These are phyloP conservation scores for Synanthedon tipuliformis DNA, from an alignment of 2,888 invertebrate species.

Conservation along the genomic window DNA sequence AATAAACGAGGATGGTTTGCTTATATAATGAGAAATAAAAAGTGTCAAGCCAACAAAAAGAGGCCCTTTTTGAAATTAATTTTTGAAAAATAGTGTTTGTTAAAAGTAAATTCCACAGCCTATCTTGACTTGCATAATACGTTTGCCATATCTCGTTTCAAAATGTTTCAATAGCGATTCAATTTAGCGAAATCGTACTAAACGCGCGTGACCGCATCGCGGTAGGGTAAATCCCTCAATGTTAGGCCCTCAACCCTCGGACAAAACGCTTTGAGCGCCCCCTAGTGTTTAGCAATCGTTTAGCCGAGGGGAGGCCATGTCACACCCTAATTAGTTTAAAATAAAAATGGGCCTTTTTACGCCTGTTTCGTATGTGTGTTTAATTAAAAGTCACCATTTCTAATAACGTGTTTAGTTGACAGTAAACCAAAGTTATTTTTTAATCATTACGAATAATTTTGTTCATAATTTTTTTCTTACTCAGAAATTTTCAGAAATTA, in stretches of 20 bases:
- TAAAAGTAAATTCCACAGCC: no score
- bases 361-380: slow-evolving; percentile 42
- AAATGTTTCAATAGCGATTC: slow-evolving; percentile 25
- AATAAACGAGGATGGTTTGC: no score
- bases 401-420: slow-evolving; percentile 24
- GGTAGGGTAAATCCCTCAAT: slow-evolving; percentile 3
- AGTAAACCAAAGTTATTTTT: not conserved
- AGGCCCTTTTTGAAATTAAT: no score
- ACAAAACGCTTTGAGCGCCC: slow-evolving; percentile 8
- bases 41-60: no score
- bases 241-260: not conserved
- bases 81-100: no score
- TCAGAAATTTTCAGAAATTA: no score
- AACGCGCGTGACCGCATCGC: slow-evolving; percentile 39
- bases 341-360: slow-evolving; percentile 49
- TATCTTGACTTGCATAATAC: not conserved
- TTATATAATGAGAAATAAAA: no score
- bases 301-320: slow-evolving; percentile 22
- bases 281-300: slow-evolving; percentile 26
- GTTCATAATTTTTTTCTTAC: no score
- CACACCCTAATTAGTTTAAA: slow-evolving; percentile 55
- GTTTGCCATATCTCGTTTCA: not conserved
- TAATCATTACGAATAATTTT: no score
- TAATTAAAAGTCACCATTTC: slow-evolving; percentile 31
- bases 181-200: slow-evolving; percentile 11